Conservation (phyloP, 2,888 invertebrate genomes). For the Philaethria dido region DNA sequence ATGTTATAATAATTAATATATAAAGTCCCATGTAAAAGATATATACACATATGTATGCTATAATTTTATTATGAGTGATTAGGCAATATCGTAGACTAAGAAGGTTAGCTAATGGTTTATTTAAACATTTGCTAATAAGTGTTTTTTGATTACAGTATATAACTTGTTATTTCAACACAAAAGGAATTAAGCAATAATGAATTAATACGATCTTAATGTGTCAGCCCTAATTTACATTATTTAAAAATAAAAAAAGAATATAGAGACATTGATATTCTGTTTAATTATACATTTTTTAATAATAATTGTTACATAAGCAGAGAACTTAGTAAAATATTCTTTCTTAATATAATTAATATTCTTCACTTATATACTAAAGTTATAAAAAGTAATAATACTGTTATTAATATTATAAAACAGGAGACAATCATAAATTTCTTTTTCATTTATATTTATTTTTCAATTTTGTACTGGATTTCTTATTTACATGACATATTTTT, state of each 20-base stretch:
- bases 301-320: too few species aligned
- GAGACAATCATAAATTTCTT: too few species aligned
- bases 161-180: background rate
- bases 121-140: background rate
- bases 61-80: conserved; percentile 1
- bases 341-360: too few species aligned
- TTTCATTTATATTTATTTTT: background rate
- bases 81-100: background rate
- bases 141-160: background rate
- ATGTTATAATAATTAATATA: background rate
- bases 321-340: too few species aligned
- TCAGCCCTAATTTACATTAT: too few species aligned
- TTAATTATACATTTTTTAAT: too few species aligned
- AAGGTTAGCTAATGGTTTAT: background rate
- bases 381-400: too few species aligned
- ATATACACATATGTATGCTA: background rate
- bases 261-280: too few species aligned
- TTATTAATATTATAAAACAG: too few species aligned
- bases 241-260: too few species aligned
- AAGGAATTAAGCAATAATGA: background rate
- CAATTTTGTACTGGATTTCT: background rate
- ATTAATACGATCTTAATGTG: background rate
- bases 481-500: background rate
- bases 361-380: too few species aligned
- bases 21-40: background rate